Base-by-base conservation (phyloP, 1,140 invertebrate species). In the Drosophila mauritiana region DNA sequence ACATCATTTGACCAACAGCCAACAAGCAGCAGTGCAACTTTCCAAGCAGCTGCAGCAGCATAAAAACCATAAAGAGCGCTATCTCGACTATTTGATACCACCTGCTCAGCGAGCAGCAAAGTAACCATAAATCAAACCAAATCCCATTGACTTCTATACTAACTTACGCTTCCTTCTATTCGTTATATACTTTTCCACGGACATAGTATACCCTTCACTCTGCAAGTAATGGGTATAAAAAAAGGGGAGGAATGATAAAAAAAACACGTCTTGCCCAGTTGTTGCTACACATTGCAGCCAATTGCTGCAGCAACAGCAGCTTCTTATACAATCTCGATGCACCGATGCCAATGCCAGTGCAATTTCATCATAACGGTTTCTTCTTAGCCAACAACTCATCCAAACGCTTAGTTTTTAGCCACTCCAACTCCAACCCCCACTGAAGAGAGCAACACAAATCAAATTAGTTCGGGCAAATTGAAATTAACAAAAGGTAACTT, bases 391-490 rank as follows among this genome's bases (percentile, higher is more conserved):
- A 22, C 55, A 48, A 22, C 57, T 43, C 56, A 53, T 39, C 57
- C 34, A 51, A 20, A 43, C 40, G 39, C 27, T 31, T 31, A 4
- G 5, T 15, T 37, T 22, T 17, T 27, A 40, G 39, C 49, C 39
- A 48, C 15, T 58, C 11, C 48, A 36, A 37, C 37, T 39, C 13
- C n/a, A n/a, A n/a, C 20, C 11, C n/a, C 34, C 54, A 10, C 20
- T 25, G 13, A 10, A 34, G 27, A 31, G 27, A 31, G 27, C 27
- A 5, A 27, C 37, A 51, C 63, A 64, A 86, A 78, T 73, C 58
- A 81, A 84, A 85, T 85, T 81, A 86, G 81, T 82, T 80, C 81
- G 68, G 56, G 56, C 78, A 86, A 85, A 85, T 85, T 86, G 70
- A 78, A 86, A 85, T 73, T 81, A 61, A 76, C 22, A 63, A 69